A percentile compares a stretch with the other conserved stretches of the same genome.
phyloP scores from a whole-genome alignment of 2,113 vertebrate genomes.

The Panthera leo region DNA sequence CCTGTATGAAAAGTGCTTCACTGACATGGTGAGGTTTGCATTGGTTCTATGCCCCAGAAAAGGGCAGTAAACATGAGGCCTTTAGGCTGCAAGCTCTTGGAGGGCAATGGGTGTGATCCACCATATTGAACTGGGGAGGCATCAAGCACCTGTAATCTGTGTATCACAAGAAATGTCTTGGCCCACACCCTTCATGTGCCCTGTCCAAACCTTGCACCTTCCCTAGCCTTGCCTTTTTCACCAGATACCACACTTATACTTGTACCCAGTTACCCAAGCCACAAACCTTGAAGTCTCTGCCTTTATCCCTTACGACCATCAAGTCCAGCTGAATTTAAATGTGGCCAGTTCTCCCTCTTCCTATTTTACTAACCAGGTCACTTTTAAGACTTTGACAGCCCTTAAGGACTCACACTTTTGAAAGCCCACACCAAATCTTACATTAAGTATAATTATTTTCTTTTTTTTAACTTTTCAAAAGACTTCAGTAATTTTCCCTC shows the following conservation, averaged over 20 bases:
- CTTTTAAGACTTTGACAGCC: not conserved
- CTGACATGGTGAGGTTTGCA: not conserved
- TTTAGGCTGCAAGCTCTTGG: not conserved
- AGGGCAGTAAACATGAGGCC: not conserved
- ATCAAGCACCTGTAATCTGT: not conserved
- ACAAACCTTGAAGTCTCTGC: not conserved
- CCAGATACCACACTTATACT: not conserved
- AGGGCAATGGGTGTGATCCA: not conserved
- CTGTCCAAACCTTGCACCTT: not conserved
- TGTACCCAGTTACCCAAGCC: not conserved
- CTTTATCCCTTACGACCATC: not conserved
- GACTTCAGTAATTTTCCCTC: conserved; percentile 15
- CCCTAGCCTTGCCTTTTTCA: not conserved
- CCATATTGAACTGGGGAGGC: not conserved
- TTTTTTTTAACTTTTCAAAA: conserved; percentile 5
- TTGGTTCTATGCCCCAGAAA: not conserved
- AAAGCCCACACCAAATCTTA: conserved; percentile 22
- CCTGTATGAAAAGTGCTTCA: not conserved
- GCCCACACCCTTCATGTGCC: not conserved
- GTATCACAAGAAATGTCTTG: not conserved
- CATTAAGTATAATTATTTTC: not conserved
- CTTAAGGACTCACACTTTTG: not conserved
- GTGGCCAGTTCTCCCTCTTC: not conserved
- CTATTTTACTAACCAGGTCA: not conserved
- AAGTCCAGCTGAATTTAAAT: not conserved